Percentiles rank a stretch among this genome's conserved stretches.
These are phyloP conservation scores for Pangasianodon hypophthalmus DNA, from an alignment of 2,113 vertebrate species.

Conservation along the genomic window DNA sequence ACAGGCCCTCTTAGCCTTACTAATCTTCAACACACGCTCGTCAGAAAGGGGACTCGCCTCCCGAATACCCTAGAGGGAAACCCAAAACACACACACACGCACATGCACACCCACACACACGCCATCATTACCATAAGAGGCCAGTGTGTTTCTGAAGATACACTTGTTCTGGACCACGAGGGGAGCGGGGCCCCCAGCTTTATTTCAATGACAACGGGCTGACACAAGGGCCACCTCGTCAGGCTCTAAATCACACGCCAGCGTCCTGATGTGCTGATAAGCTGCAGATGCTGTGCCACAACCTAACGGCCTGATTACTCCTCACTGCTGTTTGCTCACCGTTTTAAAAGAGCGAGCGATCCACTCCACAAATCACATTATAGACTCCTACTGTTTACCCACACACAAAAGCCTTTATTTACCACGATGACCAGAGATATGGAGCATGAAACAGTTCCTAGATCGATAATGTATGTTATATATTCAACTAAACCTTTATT, in stretches of 20 bases:
- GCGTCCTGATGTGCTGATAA: constrained; percentile 75
- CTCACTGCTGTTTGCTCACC: constrained; percentile 58
- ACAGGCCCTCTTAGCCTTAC: constrained; percentile 53
- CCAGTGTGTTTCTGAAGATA: constrained; percentile 82
- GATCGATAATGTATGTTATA: not conserved
- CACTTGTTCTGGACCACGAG: constrained; percentile 76
- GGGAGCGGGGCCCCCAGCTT: constrained; percentile 61
- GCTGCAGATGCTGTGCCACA: constrained; percentile 69
- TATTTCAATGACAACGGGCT: constrained; percentile 81
- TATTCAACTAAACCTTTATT: not conserved
- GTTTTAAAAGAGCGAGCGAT: constrained; percentile 30
- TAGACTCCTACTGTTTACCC: constrained; percentile 43
- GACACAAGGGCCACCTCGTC: constrained; percentile 75
- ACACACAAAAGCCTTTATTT: constrained; percentile 45
- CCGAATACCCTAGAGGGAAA: constrained; percentile 54
- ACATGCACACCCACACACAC: constrained; percentile 42
- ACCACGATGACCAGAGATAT: constrained; percentile 1
- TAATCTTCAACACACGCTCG: constrained; percentile 57
- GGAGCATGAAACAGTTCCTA: not conserved
- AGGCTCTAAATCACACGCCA: constrained; percentile 76
- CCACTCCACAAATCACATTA: constrained; percentile 42
- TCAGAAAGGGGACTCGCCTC: constrained; percentile 45
- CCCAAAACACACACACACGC: constrained; percentile 44
- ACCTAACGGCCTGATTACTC: constrained; percentile 53
- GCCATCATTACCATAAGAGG: constrained; percentile 81